Evolutionary conservation across 2,888 invertebrate genomes (phyloP), one percentile per base, ranked within the genome.

Genomic region (Zhengitettix transpicula): DNA sequence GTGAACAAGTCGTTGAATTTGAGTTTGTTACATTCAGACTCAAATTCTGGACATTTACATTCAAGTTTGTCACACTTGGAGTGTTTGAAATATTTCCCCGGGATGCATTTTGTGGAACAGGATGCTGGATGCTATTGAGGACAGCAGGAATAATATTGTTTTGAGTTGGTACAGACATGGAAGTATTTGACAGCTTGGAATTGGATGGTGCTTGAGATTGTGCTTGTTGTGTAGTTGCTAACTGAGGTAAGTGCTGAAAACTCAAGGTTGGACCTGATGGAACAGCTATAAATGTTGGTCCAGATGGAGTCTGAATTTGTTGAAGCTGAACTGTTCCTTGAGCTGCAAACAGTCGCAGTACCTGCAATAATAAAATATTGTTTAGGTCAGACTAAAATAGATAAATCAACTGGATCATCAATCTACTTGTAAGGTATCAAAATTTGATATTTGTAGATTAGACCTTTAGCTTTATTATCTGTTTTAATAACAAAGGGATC

Each of bases 241-340:
- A 57, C 16, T 63, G 61, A 15, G 64, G 61, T n/a, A 58, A 61
- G 40, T 62, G 65, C 58, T 63, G 66, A 61, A 63, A 65, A 42
- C 62, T 60, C 14, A 66, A 60, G 3, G 65, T 63, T 58, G 65
- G 65, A 42, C 63, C 64, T 40, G 68, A 64, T 15, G 70, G 72
- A 42, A 76, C 69, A 55, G 76, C 75, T 55, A 77, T 71, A 61
- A 73, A 70, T 15, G 74, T 70, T 47, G 76, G 75, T 9, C 77
- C 77, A 53, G 72, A 72, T 28, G 75, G 71, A 12, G 76, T 76
- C 66, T 76, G 75, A 44, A 77, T 74, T 65, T 75, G 76, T 65
- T 76, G 75, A 51, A 77, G 65, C 64, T 75, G 76, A 64, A 74
- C 64, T 56, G 63, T 62, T 40, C 69, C 71, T 56, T 69, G 69